Evolutionary conservation across 2,888 invertebrate species (phyloP), one percentile per base, ranked within the genome.

Genomic region (Leptarthrus brevirostris): DNA sequence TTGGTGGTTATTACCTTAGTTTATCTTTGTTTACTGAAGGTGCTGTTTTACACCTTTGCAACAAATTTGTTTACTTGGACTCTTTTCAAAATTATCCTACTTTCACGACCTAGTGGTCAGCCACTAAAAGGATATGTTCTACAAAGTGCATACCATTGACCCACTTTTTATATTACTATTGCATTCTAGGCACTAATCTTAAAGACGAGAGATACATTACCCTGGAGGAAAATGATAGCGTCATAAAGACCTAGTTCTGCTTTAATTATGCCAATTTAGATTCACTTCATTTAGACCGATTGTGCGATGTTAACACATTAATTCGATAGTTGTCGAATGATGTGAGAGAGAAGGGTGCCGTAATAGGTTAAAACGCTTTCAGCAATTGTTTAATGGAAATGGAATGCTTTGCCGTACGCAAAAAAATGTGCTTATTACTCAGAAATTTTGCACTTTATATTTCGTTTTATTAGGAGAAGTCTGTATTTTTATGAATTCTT

Each of bases 201-300:
- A n/a, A 47, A 47, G 47, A 12, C 36, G 54, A 54, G n/a, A 40
- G 8, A 12, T n/a, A 26, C 54, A 54, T n/a, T 36, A 10, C 14
- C 12, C 64, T 8, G n/a, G 2, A 24, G 64, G 24, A 36, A 24
- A 64, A 64, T 64, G 6, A 24, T 20, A n/a, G 24, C 18, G n/a
- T 58, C 36, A 58, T 58, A 36, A 58, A 58, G 30, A 36, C 36
- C 10, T n/a, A 64, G 24, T 12, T 64, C 10, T 64, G 44, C 44
- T 24, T 61, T 61, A 61, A 61, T 61, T 61, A 61, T 61, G 24
- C 40, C 64, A 40, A 64, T 40, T 44, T 64, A 64, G 44, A 64
- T 36, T 47, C 40, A 64, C 64, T 64, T 47, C 20, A 64, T 20
- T 44, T 47, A 22, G 47, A 5, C 22, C 22, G 24, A 10, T 44